These are phyloP conservation scores for Hesperia comma DNA, from an alignment of 2,888 invertebrate genomes.

Conservation along the genomic window DNA sequence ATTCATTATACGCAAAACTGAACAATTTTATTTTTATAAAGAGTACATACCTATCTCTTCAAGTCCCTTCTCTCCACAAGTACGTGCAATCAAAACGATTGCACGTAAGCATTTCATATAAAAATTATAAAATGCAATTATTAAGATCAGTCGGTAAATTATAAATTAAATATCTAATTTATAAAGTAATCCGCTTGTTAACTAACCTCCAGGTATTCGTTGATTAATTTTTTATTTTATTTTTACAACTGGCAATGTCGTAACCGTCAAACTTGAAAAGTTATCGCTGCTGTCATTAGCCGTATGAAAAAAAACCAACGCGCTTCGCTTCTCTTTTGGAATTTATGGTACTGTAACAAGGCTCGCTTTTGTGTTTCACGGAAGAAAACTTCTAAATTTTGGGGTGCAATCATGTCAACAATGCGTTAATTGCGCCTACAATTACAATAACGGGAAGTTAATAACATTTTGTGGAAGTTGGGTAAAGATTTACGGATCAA, in stretches of 20 bases:
- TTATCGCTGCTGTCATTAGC: constrained; percentile 76
- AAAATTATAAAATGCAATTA: no score
- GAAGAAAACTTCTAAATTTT: constrained; percentile 67
- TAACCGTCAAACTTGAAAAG: constrained; percentile 68
- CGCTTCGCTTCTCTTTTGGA: constrained; percentile 84
- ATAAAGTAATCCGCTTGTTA: not conserved
- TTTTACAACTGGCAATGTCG: constrained; percentile 55
- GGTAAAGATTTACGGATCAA: constrained; percentile 67
- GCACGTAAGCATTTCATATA: no score
- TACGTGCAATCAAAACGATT: no score
- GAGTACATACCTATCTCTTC: no score
- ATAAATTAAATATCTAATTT: no score
- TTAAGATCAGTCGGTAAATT: no score
- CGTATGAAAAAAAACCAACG: constrained; percentile 74
- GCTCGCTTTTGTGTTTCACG: constrained; percentile 80
- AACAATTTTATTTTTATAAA: no score
- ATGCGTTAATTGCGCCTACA: constrained; percentile 60
- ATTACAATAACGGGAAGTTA: constrained; percentile 51
- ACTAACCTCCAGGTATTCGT: no score
- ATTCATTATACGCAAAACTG: no score
- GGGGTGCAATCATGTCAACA: constrained; percentile 73
- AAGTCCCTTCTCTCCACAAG: no score
- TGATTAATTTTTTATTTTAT: not conserved
- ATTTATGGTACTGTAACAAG: constrained; percentile 83
- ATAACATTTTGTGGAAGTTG: constrained; percentile 54